Percentiles rank a stretch among this genome's conserved stretches.
Conservation (phyloP, 2,797 vertebrate genomes). For the Anabas testudineus region DNA sequence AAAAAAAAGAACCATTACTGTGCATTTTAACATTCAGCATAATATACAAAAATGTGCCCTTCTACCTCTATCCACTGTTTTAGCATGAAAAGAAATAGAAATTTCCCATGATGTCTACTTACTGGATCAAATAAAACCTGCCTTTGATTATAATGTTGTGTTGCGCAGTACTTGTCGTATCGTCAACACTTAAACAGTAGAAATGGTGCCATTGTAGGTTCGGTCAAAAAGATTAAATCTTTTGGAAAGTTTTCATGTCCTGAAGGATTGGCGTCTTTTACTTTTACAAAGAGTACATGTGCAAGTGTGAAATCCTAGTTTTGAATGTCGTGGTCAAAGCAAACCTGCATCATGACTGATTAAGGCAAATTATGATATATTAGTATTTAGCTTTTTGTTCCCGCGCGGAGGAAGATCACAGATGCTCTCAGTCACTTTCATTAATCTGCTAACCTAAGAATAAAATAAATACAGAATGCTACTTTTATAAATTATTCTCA, state of each 20-base stretch:
- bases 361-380: background rate
- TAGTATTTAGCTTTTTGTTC: background rate
- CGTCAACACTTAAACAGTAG: background rate
- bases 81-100: constrained; percentile 61
- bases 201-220: background rate
- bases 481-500: background rate
- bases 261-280: background rate
- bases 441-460: background rate
- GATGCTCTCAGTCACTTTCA: background rate
- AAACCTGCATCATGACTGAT: background rate
- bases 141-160: constrained; percentile 62
- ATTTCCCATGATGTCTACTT: constrained; percentile 65
- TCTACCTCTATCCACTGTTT: constrained; percentile 74
- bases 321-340: background rate
- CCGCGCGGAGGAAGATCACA: background rate
- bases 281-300: background rate
- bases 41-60: constrained; percentile 45
- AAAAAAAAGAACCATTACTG: constrained; percentile 25
- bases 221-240: background rate
- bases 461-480: background rate
- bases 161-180: constrained; percentile 43
- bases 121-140: constrained; percentile 70
- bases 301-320: background rate
- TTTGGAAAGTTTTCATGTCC: background rate
- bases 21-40: constrained; percentile 49